Evolutionary conservation across 2,888 invertebrate species (phyloP), one percentile per base, ranked within the genome.

Genomic region (Rotaria sp.): DNA sequence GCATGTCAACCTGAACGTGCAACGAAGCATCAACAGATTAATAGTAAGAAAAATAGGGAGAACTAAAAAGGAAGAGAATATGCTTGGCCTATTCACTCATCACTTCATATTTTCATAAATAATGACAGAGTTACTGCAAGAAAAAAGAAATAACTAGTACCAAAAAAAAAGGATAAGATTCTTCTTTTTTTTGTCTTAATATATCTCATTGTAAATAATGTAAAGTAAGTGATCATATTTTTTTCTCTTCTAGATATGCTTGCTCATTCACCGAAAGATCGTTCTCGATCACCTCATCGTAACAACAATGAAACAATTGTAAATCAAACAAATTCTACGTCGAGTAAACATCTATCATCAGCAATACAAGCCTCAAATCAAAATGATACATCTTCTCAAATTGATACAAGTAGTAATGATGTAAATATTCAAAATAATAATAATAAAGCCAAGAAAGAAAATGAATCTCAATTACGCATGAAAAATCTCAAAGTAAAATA

Each of bases 21-120:
- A 2, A 11, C n/a, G 30, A 18, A 67, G 30, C 67, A 67, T 67
- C 67, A 67, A 67, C 67, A 67, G 67, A 35, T 67, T 67, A 67
- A 67, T 67, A 67, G 67, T n/a, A 18, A 67, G 67, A 67, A 67
- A 35, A 67, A 30, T 67, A 30, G n/a, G 30, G 67, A 67, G 35
- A 67, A 18, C n/a, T 67, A 67, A 15, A 67, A 30, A 67, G 30
- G 67, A 67, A n/a, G 30, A 67, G 67, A 67, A 67, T n/a, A 67
- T 67, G 35, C 67, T 67, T 35, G n/a, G 67, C 0, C 67, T 67
- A 30, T 67, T 15, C 67, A 67, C 30, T 67, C 67, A 35, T 67
- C 67, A 67, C 35, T 67, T 67, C 67, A n/a, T 35, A 67, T 67
- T 67, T 67, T 67, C 35, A 67, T 67, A 67, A 67, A 67, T 67